Evolutionary conservation across 2,888 invertebrate genomes (phyloP).

Genomic region (Synergus gifuensis): DNA sequence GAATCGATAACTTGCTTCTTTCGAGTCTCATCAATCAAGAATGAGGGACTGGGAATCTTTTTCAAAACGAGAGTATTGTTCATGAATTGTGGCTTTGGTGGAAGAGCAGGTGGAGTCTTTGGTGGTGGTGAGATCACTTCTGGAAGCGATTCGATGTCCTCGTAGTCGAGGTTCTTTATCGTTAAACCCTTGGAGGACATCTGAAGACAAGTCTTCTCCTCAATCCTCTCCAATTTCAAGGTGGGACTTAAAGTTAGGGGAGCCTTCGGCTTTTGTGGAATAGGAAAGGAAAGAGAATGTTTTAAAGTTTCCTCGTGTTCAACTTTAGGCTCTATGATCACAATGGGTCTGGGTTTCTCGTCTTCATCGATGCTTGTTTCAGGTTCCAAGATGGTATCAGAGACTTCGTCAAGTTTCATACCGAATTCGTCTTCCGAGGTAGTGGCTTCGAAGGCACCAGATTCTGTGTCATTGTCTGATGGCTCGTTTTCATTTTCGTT

Average conservation of each 20-base stretch:
- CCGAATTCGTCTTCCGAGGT: slow-evolving; percentile 72
- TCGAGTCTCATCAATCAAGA: slow-evolving; percentile 72
- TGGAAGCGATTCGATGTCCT: slow-evolving; percentile 75
- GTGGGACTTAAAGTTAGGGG: slow-evolving; percentile 60
- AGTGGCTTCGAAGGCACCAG: slow-evolving; percentile 63
- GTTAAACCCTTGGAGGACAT: slow-evolving; percentile 74
- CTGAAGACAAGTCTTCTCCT: slow-evolving; percentile 73
- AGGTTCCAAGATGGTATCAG: slow-evolving; percentile 70
- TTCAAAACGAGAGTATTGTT: slow-evolving; percentile 73
- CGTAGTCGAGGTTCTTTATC: slow-evolving; percentile 75
- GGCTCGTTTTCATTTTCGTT: slow-evolving; percentile 51
- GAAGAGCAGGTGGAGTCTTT: slow-evolving; percentile 81
- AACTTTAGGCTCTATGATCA: slow-evolving; percentile 69
- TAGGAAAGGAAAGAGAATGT: not conserved
- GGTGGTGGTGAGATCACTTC: slow-evolving; percentile 79
- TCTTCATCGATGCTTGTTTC: slow-evolving; percentile 71
- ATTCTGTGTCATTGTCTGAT: slow-evolving; percentile 46
- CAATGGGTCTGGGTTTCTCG: slow-evolving; percentile 71
- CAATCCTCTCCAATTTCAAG: slow-evolving; percentile 69
- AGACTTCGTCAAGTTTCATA: slow-evolving; percentile 64
- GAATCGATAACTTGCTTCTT: slow-evolving; percentile 62
- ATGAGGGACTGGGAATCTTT: slow-evolving; percentile 76
- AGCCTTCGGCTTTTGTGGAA: slow-evolving; percentile 16
- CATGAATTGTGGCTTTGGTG: slow-evolving; percentile 88
- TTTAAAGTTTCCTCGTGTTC: slow-evolving; percentile 54